Conservation (phyloP, 2,888 invertebrate genomes). For the Cryptus viduatorius region DNA sequence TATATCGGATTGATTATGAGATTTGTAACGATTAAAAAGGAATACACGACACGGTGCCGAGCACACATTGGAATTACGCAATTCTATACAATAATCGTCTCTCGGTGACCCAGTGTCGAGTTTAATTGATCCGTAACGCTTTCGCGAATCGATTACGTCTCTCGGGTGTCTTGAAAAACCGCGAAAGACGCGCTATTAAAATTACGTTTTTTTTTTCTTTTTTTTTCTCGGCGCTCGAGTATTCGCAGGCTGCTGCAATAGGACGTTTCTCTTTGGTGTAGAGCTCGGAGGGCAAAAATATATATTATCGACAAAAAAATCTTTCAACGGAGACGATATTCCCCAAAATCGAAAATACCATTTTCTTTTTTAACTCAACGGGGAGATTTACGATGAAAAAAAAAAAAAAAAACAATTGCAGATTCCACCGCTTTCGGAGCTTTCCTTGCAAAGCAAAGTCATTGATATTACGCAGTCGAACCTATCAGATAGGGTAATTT, state of each 20-base stretch:
- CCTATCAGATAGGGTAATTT: too few species aligned
- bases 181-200: not conserved
- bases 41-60: slow-evolving; percentile 27
- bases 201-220: not conserved
- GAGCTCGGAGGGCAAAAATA: slow-evolving; percentile 29
- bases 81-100: slow-evolving; percentile 48
- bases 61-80: slow-evolving; percentile 59
- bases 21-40: slow-evolving; percentile 57
- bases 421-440: not conserved
- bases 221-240: slow-evolving; percentile 49
- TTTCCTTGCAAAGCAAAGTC: too few species aligned
- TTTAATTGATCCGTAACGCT: slow-evolving; percentile 38
- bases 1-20: slow-evolving; percentile 64
- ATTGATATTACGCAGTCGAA: too few species aligned
- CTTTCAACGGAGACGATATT: not conserved
- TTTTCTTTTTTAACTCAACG: slow-evolving; percentile 5
- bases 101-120: slow-evolving; percentile 29
- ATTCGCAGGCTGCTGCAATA: slow-evolving; percentile 60
- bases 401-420: not conserved
- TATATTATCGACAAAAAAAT: not conserved
- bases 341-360: not conserved
- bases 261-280: slow-evolving; percentile 61
- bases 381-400: not conserved
- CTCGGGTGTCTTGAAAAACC: not conserved
- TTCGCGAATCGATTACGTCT: slow-evolving; percentile 23